Evolutionary conservation across 2,888 invertebrate genomes (phyloP), one percentile per base, ranked within the genome.

Genomic region (Lithophane semibrunnea): DNA sequence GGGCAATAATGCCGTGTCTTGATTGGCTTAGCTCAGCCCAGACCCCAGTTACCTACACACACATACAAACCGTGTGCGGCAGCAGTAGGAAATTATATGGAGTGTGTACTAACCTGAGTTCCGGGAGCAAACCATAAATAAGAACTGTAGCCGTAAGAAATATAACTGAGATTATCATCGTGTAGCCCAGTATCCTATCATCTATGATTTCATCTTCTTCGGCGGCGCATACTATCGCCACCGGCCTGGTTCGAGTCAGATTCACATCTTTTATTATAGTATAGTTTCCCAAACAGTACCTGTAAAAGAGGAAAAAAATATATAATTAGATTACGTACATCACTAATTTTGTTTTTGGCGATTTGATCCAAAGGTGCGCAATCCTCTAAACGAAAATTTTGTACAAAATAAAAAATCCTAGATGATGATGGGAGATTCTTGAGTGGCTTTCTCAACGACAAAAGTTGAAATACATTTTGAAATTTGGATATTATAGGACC

Each of bases 91-190:
- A 29, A 29, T 29, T 29, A 60, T 60, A 29, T 16, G 21, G 3
- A 29, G 8, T 66, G 12, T 73, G 0, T 71, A 75, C 83, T 82
- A 49, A 90, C 96, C 96, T 94, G 18, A 96, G 83, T 85, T 95
- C 95, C 0, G 92, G 91, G 12, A 96, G 83, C 3, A 88, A 82
- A 24, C 86, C 73, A 76, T 96, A 96, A 44, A 96, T 91, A 2
- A 93, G 52, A 2, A 92, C 90, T 10, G 95, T 96, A 1, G 94
- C 78, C 0, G 87, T 73, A 0, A 95, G 89, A 73, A 95, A 95
- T 29, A 95, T 74, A 3, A 92, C 91, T 0, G 96, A 96, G 0
- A 93, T 88, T 16, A 93, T 88, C 92, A 94, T 91, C 56, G 94
- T 95, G 82, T 93, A 94, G 16, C 93, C 93, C 54, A 94, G 69